Evolutionary conservation across 2,888 invertebrate species (phyloP).

Genomic region (Pachycephus smyrnensis): DNA sequence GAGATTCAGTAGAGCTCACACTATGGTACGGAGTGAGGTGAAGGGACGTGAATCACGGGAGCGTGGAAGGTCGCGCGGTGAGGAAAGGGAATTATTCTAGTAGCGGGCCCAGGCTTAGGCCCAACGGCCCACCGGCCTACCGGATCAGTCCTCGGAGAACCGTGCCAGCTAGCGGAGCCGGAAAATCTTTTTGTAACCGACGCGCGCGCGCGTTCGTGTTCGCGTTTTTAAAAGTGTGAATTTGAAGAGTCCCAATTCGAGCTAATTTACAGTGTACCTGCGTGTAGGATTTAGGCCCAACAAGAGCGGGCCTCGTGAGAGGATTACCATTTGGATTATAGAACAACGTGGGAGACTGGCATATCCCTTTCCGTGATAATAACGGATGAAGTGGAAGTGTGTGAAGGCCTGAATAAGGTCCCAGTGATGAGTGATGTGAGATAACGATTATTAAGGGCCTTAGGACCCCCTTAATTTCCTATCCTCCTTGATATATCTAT

Average conservation of each 20-base stretch:
- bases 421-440: constrained; percentile 36
- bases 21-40: constrained; percentile 35
- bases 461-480: constrained; percentile 8
- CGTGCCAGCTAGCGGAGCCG: constrained; percentile 42
- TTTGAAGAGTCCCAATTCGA: not conserved
- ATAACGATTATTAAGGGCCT: constrained; percentile 29
- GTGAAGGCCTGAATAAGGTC: constrained; percentile 4
- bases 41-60: constrained; percentile 4
- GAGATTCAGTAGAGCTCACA: constrained; percentile 33
- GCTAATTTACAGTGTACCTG: not conserved
- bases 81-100: constrained; percentile 34
- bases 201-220: constrained; percentile 31
- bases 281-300: not conserved
- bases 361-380: not conserved
- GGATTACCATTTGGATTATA: constrained; percentile 25
- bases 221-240: not conserved
- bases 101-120: constrained; percentile 54
- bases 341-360: not conserved
- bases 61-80: constrained; percentile 16
- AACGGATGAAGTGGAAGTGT: constrained; percentile 5
- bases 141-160: constrained; percentile 59
- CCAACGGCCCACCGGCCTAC: constrained; percentile 40
- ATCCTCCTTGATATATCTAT: not conserved
- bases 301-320: constrained; percentile 5
- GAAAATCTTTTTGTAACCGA: not conserved